Evolutionary conservation across 2,797 vertebrate genomes (phyloP), one percentile per base, ranked within the genome.

Genomic region (Melanotaenia nigrans): DNA sequence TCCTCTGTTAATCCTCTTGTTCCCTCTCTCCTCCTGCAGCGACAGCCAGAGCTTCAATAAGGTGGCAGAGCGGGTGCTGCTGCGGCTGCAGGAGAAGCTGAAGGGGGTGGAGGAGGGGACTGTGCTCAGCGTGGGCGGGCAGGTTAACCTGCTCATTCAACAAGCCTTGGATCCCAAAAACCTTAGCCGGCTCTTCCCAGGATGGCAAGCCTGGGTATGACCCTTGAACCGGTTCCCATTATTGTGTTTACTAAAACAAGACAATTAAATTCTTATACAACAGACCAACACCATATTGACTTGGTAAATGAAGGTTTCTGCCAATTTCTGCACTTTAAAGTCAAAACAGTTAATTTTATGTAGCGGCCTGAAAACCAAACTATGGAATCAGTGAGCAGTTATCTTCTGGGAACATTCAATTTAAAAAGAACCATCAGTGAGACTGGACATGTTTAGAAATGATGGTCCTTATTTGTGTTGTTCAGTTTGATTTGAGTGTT

Each of bases 111-210:
- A 99, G 88, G 96, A 96, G 57, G 97, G 97, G 73, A 95, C 96
- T 0, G 96, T 99, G 85, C 96, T 99, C 73, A 98, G 96, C 1
- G 95, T 98, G 12, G 94, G 95, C 1, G 98, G 98, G 4, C 98
- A 99, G 84, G 98, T 99, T 79, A 99, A 99, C 87, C 95, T 99
- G 75, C 97, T 99, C 84, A 98, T 99, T 72, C 98, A 99, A 65
- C 97, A 99, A 87, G 97, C 98, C 83, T 96, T 98, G 95, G 97
- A 99, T 90, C 96, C 96, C 58, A 96, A 97, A 88, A 99, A 99
- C 79, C 96, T 99, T 68, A 98, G 98, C 90, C 94, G 88, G 0
- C 96, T 99, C 61, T 99, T 95, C 85, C 93, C 90, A 0, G 98
- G 98, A 3, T 99, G 98, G 98, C 97, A 97, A 85, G 92, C 98